Base-by-base conservation (phyloP, 1,140 invertebrate species). In the Nasonia vitripennis region DNA sequence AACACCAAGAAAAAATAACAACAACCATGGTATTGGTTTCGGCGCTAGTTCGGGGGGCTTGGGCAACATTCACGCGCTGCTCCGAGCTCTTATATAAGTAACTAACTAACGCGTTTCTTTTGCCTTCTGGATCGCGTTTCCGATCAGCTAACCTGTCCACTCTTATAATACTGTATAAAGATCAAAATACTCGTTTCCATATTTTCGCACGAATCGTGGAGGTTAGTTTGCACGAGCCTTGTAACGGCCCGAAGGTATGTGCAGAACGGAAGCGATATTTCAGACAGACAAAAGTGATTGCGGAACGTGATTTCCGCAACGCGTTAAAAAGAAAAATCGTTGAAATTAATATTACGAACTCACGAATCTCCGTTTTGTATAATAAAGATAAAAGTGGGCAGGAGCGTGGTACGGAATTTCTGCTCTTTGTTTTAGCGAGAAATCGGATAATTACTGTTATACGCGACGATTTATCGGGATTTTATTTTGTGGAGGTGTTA, bases 1-100 rank as follows among this genome's bases (percentile, higher is more conserved):
- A 91, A 91, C 89, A 91, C 82, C 89, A 90, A 91, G 87, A 88
- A 81, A 87, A 84, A 77, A 79, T 83, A 86, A 83, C 73, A 78
- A 77, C 67, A 80, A 77, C 55, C 48, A 82, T 82, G 67, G 70
- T 34, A 84, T 67, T 78, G 41, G 20, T n/a, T n/a, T n/a, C 23
- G 31, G 34, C 23, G n/a, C 34, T 20, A 12, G 7, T 11, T 12
- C n/a, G 37, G 34, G 37, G 34, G 73, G 11, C 11, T 68, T 81
- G 41, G 45, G 5, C 27, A 34, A 41, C 48, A 75, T 62, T 75
- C 31, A 34, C 41, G 2, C 12, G 41, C 41, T 73, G 27, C n/a
- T 17, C 7, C n/a, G 17, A 70, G 68, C 68, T 70, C 27, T 27
- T 70, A 27, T 17, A 11, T 31, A 17, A 51, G 10, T 11, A 51